Evolutionary conservation across 2,113 vertebrate genomes (phyloP).

Genomic region (Ceyx cyanopectus): DNA sequence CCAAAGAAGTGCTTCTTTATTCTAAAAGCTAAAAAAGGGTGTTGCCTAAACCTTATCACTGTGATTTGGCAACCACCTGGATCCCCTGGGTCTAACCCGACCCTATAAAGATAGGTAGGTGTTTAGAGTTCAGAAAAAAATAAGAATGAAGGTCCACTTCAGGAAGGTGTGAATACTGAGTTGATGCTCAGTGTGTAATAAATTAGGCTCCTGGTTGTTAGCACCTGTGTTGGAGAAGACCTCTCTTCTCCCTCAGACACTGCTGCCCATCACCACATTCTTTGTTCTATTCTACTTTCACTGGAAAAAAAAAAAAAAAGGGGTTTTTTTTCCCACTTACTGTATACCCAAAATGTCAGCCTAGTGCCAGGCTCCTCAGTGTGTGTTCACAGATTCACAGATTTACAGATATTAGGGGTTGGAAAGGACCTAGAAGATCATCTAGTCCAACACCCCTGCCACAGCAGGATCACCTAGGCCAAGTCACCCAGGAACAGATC

Average conservation of each 20-base stretch:
- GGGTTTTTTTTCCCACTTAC: not conserved
- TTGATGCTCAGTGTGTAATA: not conserved
- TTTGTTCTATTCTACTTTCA: not conserved
- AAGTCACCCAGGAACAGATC: no score
- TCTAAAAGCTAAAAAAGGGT: not conserved
- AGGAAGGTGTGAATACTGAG: not conserved
- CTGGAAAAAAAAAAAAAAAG: not conserved
- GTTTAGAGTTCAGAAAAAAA: not conserved
- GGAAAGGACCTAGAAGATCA: no score
- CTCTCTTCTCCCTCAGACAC: not conserved
- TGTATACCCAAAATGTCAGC: not conserved
- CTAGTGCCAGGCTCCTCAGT: fast-evolving
- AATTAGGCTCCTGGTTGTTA: not conserved
- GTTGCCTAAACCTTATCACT: not conserved
- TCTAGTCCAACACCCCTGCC: no score
- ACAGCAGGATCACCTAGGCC: no score
- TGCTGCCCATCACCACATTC: not conserved
- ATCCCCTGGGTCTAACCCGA: not conserved
- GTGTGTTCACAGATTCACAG: not conserved
- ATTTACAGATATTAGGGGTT: no score
- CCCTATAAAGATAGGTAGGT: not conserved
- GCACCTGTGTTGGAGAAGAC: not conserved
- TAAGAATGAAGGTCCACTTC: not conserved
- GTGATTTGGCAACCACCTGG: not conserved
- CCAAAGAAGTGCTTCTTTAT: not conserved